Percentiles rank a stretch among this genome's conserved stretches.
Evolutionary conservation across 2,888 invertebrate genomes (phyloP).

Genomic region (Xanthorhoe designata): DNA sequence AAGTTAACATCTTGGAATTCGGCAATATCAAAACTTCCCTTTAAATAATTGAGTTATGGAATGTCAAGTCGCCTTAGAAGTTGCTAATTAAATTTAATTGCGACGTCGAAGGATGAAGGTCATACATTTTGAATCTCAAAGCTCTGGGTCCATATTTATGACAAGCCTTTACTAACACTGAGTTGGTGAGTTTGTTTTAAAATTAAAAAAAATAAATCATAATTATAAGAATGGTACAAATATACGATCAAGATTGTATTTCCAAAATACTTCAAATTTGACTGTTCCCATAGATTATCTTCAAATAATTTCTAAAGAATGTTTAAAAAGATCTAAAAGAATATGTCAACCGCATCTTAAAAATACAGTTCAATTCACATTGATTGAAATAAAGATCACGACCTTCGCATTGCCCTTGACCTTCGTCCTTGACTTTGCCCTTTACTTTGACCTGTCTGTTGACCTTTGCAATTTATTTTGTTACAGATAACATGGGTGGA

Average conservation of each 20-base stretch:
- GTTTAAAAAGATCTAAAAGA: no score
- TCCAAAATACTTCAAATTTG: no score
- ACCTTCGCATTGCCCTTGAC: no score
- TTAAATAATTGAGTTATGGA: conserved; percentile 24
- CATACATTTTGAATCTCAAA: neutral
- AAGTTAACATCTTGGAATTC: neutral
- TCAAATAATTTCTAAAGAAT: no score
- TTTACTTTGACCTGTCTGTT: neutral
- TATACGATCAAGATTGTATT: no score
- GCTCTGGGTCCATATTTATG: neutral
- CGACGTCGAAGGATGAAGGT: conserved; percentile 7
- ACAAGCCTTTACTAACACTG: neutral
- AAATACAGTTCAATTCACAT: no score
- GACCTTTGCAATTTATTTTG: conserved; percentile 27
- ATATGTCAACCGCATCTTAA: no score
- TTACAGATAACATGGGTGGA: conserved; percentile 96
- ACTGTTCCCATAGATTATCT: no score
- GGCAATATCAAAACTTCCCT: conserved; percentile 14
- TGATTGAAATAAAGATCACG: no score
- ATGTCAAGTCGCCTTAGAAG: conserved; percentile 13
- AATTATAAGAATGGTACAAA: no score
- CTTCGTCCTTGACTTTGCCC: neutral
- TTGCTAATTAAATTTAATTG: conserved; percentile 22
- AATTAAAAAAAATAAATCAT: no score
- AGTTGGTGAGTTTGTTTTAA: no score